Evolutionary conservation across 35 echinoderm and acorn worm genomes (phyloP), one percentile per base, ranked within the genome.

Genomic region (Strongylocentrotus purpuratus): DNA sequence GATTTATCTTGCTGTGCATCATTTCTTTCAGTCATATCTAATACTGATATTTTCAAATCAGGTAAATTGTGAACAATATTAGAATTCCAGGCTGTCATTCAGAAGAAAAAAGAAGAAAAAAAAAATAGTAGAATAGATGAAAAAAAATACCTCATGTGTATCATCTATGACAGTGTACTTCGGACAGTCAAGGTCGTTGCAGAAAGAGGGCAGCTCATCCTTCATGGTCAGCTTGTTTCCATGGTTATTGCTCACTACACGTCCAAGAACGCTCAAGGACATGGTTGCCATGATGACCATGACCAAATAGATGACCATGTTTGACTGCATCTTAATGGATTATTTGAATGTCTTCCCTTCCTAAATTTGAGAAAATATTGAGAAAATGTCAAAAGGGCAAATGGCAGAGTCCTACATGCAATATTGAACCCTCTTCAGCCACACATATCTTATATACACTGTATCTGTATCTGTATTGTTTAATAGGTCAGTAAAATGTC

Each of bases 171-270:
- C 18, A 8, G 91, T 25, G 91, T 93, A 93, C n/a, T 93, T 93
- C 13, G 91, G 91, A 93, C 91, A 93, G 91, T 93, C 91, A 6
- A 93, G 47, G 4, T 58, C 48, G 7, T 93, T 93, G 48, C 91
- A 93, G 91, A 93, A 93, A 31, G 91, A 33, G 11, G 91, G 91
- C 22, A 47, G 47, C 91, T 47, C 65, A 28, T 28, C 28, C 28
- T n/a, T 78, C 65, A 22, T 78, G 65, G 65, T 78, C 28, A 8
- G 22, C 28, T 22, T 78, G 65, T 78, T 78, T 5, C 65, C 25
- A 28, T 31, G 65, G 65, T 78, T 28, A 78, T 18, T 78, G 65
- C 2, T 78, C 65, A 78, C 20, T 28, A 78, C 65, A 28, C 65
- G 65, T 78, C 25, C 65, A 18, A 28, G 65, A 22, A 78, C 65